phyloP scores from a whole-genome alignment of 2,113 vertebrate species.

The Pampusana beccarii region DNA sequence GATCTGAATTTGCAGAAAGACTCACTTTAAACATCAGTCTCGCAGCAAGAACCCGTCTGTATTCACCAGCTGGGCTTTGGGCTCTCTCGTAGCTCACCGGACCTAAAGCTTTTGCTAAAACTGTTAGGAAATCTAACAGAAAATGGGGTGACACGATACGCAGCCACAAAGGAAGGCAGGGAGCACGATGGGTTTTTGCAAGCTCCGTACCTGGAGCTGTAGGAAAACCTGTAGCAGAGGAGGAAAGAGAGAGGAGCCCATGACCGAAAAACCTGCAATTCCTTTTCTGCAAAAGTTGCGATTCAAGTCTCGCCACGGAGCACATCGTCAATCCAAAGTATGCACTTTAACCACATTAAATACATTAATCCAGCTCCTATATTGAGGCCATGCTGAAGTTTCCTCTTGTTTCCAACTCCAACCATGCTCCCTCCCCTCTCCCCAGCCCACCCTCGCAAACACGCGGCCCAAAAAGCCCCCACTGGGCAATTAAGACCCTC shows the following conservation, averaged over 20 bases:
- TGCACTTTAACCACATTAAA: neutral
- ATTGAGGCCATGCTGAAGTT: neutral
- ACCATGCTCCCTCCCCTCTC: neutral
- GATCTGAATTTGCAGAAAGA: neutral
- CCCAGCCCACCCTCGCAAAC: neutral
- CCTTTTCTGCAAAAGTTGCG: neutral
- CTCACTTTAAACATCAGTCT: neutral
- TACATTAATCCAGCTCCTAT: neutral
- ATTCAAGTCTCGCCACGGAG: neutral
- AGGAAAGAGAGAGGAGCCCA: neutral
- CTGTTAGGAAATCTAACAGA: neutral
- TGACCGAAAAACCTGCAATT: neutral
- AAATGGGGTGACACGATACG: fast-evolving
- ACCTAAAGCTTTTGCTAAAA: neutral
- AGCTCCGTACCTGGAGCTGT: neutral
- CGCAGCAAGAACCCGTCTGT: neutral
- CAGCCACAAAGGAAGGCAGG: neutral
- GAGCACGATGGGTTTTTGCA: neutral
- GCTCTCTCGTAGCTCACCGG: fast-evolving
- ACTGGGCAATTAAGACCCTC: neutral
- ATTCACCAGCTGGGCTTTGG: neutral
- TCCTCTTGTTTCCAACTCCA: neutral
- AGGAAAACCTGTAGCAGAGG: neutral
- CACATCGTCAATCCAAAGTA: neutral
- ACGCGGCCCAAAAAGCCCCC: neutral